Conservation (phyloP, 2,888 invertebrate genomes). For the Encarsia formosa region DNA sequence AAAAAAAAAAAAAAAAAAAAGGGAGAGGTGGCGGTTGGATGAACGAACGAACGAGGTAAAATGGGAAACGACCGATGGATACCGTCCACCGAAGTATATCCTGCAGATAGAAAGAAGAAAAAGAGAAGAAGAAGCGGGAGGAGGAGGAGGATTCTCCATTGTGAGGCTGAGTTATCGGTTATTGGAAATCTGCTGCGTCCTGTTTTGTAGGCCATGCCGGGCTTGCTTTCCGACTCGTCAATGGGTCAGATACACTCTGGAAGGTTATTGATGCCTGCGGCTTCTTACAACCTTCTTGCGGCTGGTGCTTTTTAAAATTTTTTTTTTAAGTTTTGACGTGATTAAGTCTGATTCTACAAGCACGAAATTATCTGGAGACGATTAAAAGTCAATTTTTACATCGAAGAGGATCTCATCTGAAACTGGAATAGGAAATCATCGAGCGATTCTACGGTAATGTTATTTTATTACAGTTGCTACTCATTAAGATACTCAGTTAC, state of each 20-base stretch:
- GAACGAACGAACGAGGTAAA: not conserved
- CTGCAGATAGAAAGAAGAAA: not conserved
- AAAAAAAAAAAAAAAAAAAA: conserved; percentile 21
- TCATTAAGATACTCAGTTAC: too few species aligned
- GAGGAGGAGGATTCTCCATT: conserved; percentile 7
- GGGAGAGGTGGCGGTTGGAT: not conserved
- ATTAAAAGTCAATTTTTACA: too few species aligned
- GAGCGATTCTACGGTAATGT: too few species aligned
- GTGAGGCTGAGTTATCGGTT: conserved; percentile 41
- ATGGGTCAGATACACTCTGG: conserved; percentile 17
- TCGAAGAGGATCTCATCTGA: too few species aligned
- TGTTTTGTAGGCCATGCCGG: conserved; percentile 47
- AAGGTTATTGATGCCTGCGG: not conserved
- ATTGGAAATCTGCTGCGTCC: conserved; percentile 50
- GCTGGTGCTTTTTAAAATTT: too few species aligned
- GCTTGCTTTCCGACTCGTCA: not conserved
- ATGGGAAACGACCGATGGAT: too few species aligned
- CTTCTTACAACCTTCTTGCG: too few species aligned
- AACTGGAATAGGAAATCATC: too few species aligned
- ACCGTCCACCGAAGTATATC: not conserved
- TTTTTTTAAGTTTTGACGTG: too few species aligned
- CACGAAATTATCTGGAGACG: too few species aligned
- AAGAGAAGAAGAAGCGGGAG: not conserved
- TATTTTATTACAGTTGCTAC: too few species aligned
- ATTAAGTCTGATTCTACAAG: too few species aligned